Percentiles rank a stretch among this genome's conserved stretches.
phyloP scores from a whole-genome alignment of 1,140 invertebrate species.

The Ceratina australensis region DNA sequence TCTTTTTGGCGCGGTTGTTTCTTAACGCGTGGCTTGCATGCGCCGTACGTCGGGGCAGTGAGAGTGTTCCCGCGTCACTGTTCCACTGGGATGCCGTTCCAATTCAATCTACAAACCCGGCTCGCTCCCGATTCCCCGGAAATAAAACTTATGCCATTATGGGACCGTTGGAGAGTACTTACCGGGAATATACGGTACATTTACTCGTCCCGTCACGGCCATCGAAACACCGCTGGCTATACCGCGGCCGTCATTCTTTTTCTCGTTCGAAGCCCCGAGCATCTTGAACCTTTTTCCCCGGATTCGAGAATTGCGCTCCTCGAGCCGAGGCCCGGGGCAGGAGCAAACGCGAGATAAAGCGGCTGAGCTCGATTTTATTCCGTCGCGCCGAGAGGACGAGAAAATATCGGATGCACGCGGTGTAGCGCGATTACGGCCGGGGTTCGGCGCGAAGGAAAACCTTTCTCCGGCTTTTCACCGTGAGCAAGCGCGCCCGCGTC shows the following conservation, averaged over 20 bases:
- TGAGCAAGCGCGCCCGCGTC: not conserved
- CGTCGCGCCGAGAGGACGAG: not conserved
- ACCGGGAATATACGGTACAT: constrained; percentile 22
- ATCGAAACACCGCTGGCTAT: constrained; percentile 11
- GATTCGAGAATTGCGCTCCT: constrained; percentile 15
- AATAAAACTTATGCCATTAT: constrained; percentile 26
- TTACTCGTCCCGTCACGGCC: constrained; percentile 21
- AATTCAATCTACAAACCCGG: constrained; percentile 18
- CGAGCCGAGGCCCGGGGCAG: not conserved
- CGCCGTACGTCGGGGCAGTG: not conserved
- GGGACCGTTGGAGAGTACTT: not conserved
- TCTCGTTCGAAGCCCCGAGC: not conserved
- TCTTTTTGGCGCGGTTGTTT: too few species aligned
- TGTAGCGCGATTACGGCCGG: constrained; percentile 1
- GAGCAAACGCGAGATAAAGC: not conserved
- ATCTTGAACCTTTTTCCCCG: not conserved
- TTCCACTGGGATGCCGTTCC: constrained; percentile 7
- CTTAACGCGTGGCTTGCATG: not conserved
- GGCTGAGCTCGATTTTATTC: constrained; percentile 7
- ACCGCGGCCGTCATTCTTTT: not conserved
- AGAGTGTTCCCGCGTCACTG: not conserved
- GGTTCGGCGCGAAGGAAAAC: not conserved
- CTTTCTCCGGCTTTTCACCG: not conserved
- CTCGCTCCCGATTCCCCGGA: not conserved
- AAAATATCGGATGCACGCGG: constrained; percentile 13